These are phyloP conservation scores for Ceyx margarethae DNA, from an alignment of 2,113 vertebrate species.

Conservation along the genomic window DNA sequence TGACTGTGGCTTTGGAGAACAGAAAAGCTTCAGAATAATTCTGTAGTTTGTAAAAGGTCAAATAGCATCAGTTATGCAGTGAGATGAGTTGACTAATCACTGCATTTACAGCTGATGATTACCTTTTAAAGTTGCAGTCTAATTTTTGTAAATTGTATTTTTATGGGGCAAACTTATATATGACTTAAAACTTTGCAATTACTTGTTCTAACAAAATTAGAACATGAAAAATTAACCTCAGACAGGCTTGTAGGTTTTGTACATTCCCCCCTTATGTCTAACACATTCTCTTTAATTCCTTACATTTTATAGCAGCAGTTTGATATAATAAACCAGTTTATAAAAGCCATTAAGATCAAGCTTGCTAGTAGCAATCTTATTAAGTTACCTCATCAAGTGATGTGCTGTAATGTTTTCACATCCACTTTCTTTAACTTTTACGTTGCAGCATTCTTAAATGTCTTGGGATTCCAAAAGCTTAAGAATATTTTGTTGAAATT, in stretches of 20 bases:
- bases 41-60: background rate
- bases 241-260: background rate
- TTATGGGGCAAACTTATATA: background rate
- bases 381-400: slow-evolving; percentile 43
- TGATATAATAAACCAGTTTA: slow-evolving; percentile 32
- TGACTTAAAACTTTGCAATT: background rate
- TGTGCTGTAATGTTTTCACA: background rate
- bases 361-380: slow-evolving; percentile 30
- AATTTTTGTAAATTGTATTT: background rate
- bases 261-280: background rate
- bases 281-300: slow-evolving; percentile 13
- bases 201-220: slow-evolving; percentile 1
- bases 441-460: background rate
- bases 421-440: background rate
- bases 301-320: slow-evolving; percentile 27
- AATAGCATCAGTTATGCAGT: rapidly evolving
- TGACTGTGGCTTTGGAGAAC: background rate
- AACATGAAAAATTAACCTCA: background rate
- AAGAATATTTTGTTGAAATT: background rate
- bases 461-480: background rate
- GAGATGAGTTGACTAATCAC: background rate
- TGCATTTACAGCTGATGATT: background rate
- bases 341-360: slow-evolving; percentile 14
- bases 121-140: background rate
- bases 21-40: background rate